Base-by-base conservation (phyloP, 2,888 invertebrate species). In the Callyntrura sp. region DNA sequence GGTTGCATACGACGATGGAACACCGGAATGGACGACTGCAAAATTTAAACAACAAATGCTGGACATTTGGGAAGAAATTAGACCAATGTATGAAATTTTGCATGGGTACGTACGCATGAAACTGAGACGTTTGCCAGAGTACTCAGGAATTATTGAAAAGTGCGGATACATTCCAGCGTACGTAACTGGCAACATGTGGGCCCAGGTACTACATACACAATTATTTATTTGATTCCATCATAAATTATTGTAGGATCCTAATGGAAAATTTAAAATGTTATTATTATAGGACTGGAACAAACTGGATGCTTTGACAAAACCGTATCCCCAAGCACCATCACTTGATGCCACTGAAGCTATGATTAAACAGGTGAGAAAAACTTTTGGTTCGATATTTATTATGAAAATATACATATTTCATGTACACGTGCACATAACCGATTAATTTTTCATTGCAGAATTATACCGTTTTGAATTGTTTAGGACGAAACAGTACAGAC, bases 91-190 rank as follows among this genome's bases (percentile, higher is more conserved):
- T 94, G 96, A 97, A 92, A 96, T 98, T 94, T 95, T 98, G 0
- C 97, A 98, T 94, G 97, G 98, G 0, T 98, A 97, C 93, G 97
- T 98, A 0, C 95, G 98, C 62, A 95, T 96, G 48, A 96, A 96
- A 91, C 94, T 98, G 25, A 95, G 96, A 8, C 95, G 57, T 82
- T 20, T 89, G 9, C 88, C 87, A 86, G 48, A 95, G 94, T 93
- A 94, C 94, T 20, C 91, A 91, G 11, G 93, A 93, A 84, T 89
- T 6, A 94, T 93, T 20, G 91, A 91, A 2, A 88, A 90, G 25
- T 92, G 92, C 23, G 94, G 93, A 8, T 93, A 93, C 48, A 91
- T 94, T 20, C 94, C 94, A 17, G 94, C 94, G 0, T 93, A 94
- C 85, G 73, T 94, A 1, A 83, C 93, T 25, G 95, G 98, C 12